Conservation (phyloP, 2,113 vertebrate genomes). For the Terrapene triunguis region DNA sequence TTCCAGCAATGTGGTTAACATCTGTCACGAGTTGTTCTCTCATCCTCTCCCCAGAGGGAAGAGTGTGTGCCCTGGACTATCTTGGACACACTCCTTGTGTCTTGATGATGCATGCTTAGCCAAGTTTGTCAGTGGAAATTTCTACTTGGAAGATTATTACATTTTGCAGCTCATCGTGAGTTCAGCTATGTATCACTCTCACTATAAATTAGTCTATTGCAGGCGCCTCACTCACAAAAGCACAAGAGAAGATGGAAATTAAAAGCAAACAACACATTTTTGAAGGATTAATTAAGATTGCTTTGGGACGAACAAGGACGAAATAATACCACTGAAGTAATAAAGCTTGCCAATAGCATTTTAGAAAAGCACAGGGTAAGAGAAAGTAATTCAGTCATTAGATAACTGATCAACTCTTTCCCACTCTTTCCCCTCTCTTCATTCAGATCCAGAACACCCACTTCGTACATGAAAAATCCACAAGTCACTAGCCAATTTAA, state of each 20-base stretch:
- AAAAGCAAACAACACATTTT: background rate
- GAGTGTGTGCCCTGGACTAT: background rate
- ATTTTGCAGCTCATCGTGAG: background rate
- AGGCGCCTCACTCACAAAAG: background rate
- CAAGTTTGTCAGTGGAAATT: background rate
- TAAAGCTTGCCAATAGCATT: background rate
- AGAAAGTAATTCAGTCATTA: background rate
- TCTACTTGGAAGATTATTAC: constrained; percentile 12
- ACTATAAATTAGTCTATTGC: background rate
- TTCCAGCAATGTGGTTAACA: constrained; percentile 53
- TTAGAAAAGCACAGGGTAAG: background rate
- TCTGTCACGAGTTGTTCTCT: background rate
- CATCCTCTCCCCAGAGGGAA: background rate
- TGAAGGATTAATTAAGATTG: constrained; percentile 10
- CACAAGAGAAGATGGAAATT: background rate
- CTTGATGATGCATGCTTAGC: background rate
- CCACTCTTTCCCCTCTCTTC: background rate
- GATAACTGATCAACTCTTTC: background rate
- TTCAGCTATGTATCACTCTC: background rate
- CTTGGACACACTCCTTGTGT: background rate
- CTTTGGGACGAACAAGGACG: background rate
- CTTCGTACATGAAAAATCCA: background rate
- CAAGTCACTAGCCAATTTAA: background rate
- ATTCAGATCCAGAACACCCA: background rate
- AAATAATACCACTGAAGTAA: background rate